phyloP scores from a whole-genome alignment of 2,888 invertebrate genomes.

The Leistus spinibarbis region DNA sequence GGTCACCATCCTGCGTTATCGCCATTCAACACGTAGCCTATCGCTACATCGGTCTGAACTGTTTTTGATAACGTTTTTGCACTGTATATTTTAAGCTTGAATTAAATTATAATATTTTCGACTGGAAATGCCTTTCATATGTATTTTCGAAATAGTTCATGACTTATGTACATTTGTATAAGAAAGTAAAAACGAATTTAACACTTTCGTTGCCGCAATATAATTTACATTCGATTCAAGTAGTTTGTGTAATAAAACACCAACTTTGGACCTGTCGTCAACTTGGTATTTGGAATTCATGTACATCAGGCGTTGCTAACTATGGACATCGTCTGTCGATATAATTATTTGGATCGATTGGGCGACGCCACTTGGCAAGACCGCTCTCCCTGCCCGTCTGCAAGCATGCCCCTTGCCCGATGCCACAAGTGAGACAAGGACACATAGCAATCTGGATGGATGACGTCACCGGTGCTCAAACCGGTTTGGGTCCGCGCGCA shows the following conservation, averaged over 20 bases:
- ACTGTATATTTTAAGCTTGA: no score
- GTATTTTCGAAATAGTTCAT: no score
- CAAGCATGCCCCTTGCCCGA: background rate
- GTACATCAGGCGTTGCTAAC: background rate
- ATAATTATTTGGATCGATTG: background rate
- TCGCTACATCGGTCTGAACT: background rate
- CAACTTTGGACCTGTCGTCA: no score
- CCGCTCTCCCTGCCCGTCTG: background rate
- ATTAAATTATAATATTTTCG: no score
- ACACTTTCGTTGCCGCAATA: no score
- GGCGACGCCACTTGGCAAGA: background rate
- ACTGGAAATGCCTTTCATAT: no score
- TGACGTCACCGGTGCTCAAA: constrained; percentile 8
- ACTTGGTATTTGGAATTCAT: background rate
- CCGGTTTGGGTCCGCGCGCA: background rate
- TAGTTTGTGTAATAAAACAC: no score
- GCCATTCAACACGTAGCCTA: background rate
- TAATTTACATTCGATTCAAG: no score
- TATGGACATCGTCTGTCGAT: background rate
- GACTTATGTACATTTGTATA: no score
- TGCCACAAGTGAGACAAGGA: background rate
- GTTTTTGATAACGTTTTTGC: no score
- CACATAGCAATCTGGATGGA: background rate
- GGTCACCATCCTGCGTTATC: background rate
- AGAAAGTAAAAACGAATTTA: no score